These are phyloP conservation scores for Gallinago jamesoni DNA, from an alignment of 2,113 vertebrate species.

Conservation along the genomic window DNA sequence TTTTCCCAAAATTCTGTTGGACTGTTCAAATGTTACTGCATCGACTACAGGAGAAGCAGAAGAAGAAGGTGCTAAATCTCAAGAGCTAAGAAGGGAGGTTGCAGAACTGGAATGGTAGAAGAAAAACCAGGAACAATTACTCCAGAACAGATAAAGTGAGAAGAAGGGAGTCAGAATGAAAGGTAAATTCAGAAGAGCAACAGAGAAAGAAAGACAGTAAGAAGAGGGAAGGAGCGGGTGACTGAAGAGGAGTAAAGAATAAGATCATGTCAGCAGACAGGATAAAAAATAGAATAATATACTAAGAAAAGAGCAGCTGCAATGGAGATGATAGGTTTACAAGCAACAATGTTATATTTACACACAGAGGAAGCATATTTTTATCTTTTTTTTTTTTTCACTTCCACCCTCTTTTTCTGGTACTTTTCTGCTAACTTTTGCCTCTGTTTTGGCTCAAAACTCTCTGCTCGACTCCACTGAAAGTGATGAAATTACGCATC, in stretches of 20 bases:
- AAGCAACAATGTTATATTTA: slow-evolving; percentile 26
- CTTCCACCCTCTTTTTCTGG: background rate
- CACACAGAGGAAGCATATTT: background rate
- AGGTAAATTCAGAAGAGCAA: background rate
- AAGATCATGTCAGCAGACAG: background rate
- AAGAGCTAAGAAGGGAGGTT: background rate
- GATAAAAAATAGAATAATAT: background rate
- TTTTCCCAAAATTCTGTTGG: background rate
- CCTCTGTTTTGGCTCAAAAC: background rate
- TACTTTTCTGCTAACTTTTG: background rate
- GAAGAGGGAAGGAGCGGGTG: background rate
- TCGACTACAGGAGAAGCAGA: background rate
- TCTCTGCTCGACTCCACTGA: background rate
- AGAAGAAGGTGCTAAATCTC: background rate
- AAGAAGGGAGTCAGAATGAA: background rate
- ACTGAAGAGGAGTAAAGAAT: background rate
- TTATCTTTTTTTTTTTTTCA: background rate
- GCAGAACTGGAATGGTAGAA: background rate
- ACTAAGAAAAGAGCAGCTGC: background rate
- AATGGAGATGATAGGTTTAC: slow-evolving; percentile 24
- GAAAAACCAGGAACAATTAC: background rate
- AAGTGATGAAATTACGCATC: background rate
- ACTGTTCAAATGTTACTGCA: background rate
- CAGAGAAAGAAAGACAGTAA: background rate
- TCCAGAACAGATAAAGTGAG: background rate